Base-by-base conservation (phyloP, 2,113 vertebrate species). In the Penelope pileata region DNA sequence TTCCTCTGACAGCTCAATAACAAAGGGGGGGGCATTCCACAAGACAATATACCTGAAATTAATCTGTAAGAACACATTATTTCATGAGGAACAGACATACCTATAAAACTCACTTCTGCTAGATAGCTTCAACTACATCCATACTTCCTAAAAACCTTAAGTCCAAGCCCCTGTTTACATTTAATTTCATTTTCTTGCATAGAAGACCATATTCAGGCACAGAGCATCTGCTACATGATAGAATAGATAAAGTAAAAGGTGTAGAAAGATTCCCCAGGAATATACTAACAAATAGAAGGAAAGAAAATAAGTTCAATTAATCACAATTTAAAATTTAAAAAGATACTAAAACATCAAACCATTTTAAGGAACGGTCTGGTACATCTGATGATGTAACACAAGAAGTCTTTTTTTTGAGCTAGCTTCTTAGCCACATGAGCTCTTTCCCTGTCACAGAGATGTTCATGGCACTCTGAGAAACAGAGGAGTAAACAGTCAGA, bases 221-320 rank as follows among this genome's bases (percentile, higher is more conserved):
- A 76, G 0, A 0, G 7, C 26, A 11, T n/a, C 23, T 62, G 26
- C 48, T 66, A n/a, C 16, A 1, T 1, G 7, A 12, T 1, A 84
- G 34, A 72, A 83, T 16, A 50, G 30, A 85, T 24, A 67, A 66
- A 84, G 3, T 30, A 9, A 83, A 43, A 2, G 10, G 13, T 7
- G 86, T 48, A 29, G 42, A 81, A 70, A 59, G 13, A 32, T 34
- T 62, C 23, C 19, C 45, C 27, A 6, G 15, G 13, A 82, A 16
- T 53, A 45, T 36, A 53, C 58, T 68, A 59, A 78, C 32, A 18
- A 24, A 6, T 10, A 7, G n/a, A 53, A 36, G 6, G 14, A 8
- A 15, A 9, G 47, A 36, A 24, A 12, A 51, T 4, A 53, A 5
- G 9, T 34, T 73, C 32, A 54, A 64, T 47, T 32, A 60, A 17